Conservation (phyloP, 2,797 vertebrate species). For the Hoplostethus mediterraneus region DNA sequence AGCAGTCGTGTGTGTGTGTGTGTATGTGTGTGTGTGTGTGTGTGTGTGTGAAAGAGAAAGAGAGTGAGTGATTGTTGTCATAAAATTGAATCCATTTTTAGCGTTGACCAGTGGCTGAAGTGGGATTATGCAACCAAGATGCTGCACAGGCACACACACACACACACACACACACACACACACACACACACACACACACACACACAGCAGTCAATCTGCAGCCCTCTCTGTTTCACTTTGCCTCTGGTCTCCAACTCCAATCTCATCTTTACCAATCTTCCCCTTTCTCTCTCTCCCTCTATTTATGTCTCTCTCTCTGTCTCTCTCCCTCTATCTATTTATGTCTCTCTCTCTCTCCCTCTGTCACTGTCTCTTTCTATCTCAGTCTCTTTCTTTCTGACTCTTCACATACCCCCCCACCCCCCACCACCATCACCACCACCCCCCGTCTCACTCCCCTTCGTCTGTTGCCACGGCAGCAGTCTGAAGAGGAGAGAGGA, state of each 20-base stretch:
- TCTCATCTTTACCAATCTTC: constrained; percentile 66
- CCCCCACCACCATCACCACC: neutral
- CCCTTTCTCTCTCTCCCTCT: constrained; percentile 31
- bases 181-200: constrained; percentile 20
- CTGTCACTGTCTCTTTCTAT: constrained; percentile 42
- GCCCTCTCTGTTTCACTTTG: constrained; percentile 36
- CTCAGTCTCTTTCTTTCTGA: neutral
- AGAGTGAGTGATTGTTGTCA: neutral
- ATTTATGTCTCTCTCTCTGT: neutral
- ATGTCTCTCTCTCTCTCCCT: constrained; percentile 6
- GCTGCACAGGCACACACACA: neutral
- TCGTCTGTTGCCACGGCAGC: constrained; percentile 82
- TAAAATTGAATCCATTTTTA: constrained; percentile 44
- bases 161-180: neutral
- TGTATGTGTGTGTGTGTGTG: neutral
- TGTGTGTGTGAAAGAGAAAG: neutral
- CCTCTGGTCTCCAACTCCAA: constrained; percentile 69
- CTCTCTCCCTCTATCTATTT: neutral
- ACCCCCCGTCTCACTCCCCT: constrained; percentile 4
- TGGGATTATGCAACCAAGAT: constrained; percentile 34
- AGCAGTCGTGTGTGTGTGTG: neutral
- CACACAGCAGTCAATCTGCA: constrained; percentile 18
- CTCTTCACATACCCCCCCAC: neutral
- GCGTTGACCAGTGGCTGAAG: constrained; percentile 30
- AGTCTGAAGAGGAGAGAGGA: constrained; percentile 57